phyloP scores from a whole-genome alignment of 2,113 vertebrate species.

The Myotis brandtii region DNA sequence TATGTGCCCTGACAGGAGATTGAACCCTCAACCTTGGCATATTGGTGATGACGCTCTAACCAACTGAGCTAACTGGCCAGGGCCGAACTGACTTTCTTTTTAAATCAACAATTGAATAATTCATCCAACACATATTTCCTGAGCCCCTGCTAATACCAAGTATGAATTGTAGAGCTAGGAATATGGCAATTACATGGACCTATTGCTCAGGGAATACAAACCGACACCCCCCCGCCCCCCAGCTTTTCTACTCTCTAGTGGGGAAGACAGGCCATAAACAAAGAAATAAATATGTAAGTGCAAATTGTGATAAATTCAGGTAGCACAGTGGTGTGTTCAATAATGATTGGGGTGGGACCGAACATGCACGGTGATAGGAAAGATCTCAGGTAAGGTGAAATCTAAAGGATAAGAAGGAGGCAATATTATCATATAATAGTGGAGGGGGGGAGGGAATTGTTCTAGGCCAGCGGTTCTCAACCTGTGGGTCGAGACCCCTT shows the following conservation, averaged over 20 bases:
- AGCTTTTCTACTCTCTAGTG: not conserved
- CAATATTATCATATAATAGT: not conserved
- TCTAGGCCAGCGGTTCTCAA: not conserved
- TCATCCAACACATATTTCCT: not conserved
- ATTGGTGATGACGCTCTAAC: not conserved
- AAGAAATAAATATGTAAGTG: not conserved
- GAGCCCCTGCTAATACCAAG: not conserved
- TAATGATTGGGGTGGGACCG: not conserved
- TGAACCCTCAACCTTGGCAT: not conserved
- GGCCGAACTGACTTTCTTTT: not conserved
- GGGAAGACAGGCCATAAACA: not conserved
- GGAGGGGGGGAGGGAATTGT: not conserved
- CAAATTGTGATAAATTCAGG: not conserved
- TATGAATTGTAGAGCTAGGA: not conserved
- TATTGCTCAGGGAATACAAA: not conserved
- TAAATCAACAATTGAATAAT: not conserved
- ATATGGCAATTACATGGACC: not conserved
- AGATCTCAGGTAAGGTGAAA: not conserved
- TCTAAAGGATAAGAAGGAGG: not conserved
- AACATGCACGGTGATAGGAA: not conserved
- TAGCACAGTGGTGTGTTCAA: not conserved
- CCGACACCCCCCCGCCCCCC: fast-evolving
- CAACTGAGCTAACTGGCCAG: not conserved
- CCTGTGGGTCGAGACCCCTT: too few relatives aligned
- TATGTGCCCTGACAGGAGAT: not conserved